These are phyloP conservation scores for Prunella strophiata DNA, from an alignment of 2,797 vertebrate genomes.

Conservation along the genomic window DNA sequence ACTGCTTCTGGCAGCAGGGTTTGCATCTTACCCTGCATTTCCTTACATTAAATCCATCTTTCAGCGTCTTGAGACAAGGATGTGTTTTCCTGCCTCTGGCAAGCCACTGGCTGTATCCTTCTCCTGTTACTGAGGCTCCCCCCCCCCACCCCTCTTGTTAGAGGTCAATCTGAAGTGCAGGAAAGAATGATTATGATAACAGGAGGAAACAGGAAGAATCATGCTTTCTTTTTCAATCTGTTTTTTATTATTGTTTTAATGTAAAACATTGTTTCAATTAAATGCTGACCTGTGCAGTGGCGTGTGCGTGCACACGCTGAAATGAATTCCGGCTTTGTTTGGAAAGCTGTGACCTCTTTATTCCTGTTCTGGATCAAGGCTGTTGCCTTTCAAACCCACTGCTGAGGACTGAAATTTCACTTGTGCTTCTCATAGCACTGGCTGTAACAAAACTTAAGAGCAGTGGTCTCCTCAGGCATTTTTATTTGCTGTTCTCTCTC, in stretches of 20 bases:
- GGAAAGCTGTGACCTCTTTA: slow-evolving; percentile 66
- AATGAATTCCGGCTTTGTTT: slow-evolving; percentile 73
- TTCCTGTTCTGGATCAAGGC: slow-evolving; percentile 56
- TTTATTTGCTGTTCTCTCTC: neutral
- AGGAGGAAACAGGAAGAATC: slow-evolving; percentile 76
- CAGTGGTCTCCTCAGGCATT: neutral
- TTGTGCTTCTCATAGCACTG: neutral
- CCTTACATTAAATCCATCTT: neutral
- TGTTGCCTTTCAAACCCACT: slow-evolving; percentile 28
- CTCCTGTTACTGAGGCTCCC: neutral
- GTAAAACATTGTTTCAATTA: slow-evolving; percentile 74
- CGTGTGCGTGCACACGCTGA: slow-evolving; percentile 23
- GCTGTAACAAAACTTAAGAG: neutral
- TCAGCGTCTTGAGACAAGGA: neutral
- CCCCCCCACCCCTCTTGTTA: neutral
- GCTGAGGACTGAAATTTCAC: slow-evolving; percentile 19
- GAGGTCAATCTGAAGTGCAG: slow-evolving; percentile 64
- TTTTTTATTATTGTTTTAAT: slow-evolving; percentile 75
- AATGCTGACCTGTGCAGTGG: slow-evolving; percentile 66
- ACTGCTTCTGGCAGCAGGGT: neutral
- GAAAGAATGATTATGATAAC: slow-evolving; percentile 72
- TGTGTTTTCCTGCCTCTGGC: slow-evolving; percentile 26
- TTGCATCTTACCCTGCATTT: neutral
- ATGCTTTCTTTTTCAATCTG: slow-evolving; percentile 72
- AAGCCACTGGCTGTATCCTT: neutral